These are phyloP conservation scores for Drosophila leonis DNA, from an alignment of 2,888 invertebrate species.

Conservation along the genomic window DNA sequence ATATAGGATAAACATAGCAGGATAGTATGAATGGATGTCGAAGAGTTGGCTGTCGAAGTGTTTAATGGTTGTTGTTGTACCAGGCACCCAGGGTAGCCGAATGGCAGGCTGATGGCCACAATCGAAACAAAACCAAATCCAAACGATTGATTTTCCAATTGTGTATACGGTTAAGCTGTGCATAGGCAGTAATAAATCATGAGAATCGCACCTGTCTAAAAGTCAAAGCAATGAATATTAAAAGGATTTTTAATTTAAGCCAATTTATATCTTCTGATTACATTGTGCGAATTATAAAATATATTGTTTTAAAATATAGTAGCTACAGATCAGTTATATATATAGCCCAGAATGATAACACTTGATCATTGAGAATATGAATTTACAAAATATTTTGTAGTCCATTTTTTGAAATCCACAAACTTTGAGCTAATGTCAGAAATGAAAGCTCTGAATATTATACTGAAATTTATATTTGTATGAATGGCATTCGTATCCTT, in stretches of 20 bases:
- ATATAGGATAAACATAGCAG: conserved; percentile 44
- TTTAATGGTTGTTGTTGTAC: conserved; percentile 1
- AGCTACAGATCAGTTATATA: not conserved
- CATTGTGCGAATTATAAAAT: not conserved
- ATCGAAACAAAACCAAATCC: conserved; percentile 34
- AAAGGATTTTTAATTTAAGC: conserved; percentile 1
- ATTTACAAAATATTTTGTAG: too few species aligned
- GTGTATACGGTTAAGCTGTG: conserved; percentile 11
- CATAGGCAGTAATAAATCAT: conserved; percentile 34
- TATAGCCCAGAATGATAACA: not conserved
- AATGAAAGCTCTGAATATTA: too few species aligned
- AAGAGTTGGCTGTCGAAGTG: conserved; percentile 5
- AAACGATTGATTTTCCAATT: conserved; percentile 40
- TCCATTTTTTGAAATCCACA: too few species aligned
- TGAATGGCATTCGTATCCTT: too few species aligned
- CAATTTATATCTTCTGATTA: not conserved
- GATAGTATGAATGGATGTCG: not conserved
- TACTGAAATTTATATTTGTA: too few species aligned
- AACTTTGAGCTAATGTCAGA: too few species aligned
- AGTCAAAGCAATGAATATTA: conserved; percentile 38
- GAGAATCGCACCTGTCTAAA: conserved; percentile 21
- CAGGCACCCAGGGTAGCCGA: conserved; percentile 27
- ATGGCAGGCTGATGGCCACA: conserved; percentile 45
- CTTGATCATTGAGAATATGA: too few species aligned
- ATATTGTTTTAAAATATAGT: not conserved